A percentile compares a stretch with the other conserved stretches of the same genome.
phyloP scores from a whole-genome alignment of 2,888 invertebrate genomes.

The Scaptomyza parva region DNA sequence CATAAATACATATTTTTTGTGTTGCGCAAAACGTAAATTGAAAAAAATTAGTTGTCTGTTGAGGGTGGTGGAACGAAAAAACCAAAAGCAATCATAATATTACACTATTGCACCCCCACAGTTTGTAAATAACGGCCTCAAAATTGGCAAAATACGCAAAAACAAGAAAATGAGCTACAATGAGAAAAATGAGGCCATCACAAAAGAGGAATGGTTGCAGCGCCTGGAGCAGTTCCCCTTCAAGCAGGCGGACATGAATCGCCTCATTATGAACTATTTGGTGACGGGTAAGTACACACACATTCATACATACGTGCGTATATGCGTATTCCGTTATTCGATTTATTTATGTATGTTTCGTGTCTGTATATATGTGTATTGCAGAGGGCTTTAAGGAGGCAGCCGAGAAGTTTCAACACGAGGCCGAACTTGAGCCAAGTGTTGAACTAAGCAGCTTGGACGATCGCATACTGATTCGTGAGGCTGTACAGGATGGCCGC shows the following conservation, averaged over 20 bases:
- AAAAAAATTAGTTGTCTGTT: constrained; percentile 4
- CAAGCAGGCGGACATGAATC: constrained; percentile 97
- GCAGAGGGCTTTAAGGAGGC: constrained; percentile 98
- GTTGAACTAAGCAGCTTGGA: constrained; percentile 94
- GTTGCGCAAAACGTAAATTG: constrained; percentile 13
- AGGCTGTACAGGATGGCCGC: constrained; percentile 96
- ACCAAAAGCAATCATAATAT: not conserved
- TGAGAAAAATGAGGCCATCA: constrained; percentile 83
- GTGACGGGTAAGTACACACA: constrained; percentile 91
- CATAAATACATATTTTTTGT: constrained; percentile 1
- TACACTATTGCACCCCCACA: constrained; percentile 30
- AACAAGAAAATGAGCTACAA: constrained; percentile 84
- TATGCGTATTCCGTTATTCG: not conserved
- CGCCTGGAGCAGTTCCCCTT: constrained; percentile 88
- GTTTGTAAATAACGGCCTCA: constrained; percentile 77
- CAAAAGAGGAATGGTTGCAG: constrained; percentile 84
- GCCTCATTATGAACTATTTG: constrained; percentile 98
- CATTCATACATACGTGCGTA: not conserved
- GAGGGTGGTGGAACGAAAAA: not conserved
- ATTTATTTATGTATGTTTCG: not conserved
- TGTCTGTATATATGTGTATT: not conserved
- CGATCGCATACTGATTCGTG: constrained; percentile 95
- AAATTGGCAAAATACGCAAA: constrained; percentile 83
- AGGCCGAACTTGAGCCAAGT: constrained; percentile 93
- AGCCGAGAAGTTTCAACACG: constrained; percentile 97